Conservation (phyloP, 2,797 vertebrate genomes). For the Selene dorsalis region DNA sequence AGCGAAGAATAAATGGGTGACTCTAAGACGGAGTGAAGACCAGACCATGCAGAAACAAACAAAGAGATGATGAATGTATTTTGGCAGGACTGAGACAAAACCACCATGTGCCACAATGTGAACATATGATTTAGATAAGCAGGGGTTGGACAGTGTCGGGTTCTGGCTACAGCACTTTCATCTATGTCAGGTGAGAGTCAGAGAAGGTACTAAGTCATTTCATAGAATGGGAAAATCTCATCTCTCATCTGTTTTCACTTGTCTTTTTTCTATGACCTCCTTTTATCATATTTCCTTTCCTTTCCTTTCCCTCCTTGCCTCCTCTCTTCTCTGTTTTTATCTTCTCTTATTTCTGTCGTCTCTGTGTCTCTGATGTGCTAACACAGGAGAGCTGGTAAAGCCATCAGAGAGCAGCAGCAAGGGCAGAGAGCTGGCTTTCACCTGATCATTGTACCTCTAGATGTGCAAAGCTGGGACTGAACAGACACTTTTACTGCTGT, state of each 20-base stretch:
- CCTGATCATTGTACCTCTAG: conserved; percentile 13
- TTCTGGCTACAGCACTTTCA: conserved; percentile 36
- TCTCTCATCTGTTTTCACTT: conserved; percentile 28
- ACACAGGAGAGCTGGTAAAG: conserved; percentile 48
- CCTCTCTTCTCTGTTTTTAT: conserved; percentile 3
- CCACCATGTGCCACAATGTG: conserved; percentile 10
- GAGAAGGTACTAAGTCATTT: conserved; percentile 28
- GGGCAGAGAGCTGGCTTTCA: conserved; percentile 12
- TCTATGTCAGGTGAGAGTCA: conserved; percentile 41
- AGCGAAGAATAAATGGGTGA: neutral
- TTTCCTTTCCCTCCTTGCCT: neutral
- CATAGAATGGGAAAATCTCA: conserved; percentile 22
- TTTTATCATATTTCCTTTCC: neutral
- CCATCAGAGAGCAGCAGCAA: conserved; percentile 34
- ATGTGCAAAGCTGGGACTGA: conserved; percentile 13
- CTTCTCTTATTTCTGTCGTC: neutral
- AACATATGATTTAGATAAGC: conserved; percentile 62
- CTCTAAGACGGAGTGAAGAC: conserved; percentile 1
- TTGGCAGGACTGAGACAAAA: conserved; percentile 11
- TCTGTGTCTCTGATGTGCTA: conserved; percentile 23
- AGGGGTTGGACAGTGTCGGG: conserved; percentile 1
- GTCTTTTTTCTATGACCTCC: neutral
- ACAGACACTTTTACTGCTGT: conserved; percentile 46
- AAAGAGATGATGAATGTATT: conserved; percentile 18
- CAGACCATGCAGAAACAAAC: conserved; percentile 1